Base-by-base conservation (phyloP, 2,797 vertebrate genomes). In the Pseudochirops corinnae region DNA sequence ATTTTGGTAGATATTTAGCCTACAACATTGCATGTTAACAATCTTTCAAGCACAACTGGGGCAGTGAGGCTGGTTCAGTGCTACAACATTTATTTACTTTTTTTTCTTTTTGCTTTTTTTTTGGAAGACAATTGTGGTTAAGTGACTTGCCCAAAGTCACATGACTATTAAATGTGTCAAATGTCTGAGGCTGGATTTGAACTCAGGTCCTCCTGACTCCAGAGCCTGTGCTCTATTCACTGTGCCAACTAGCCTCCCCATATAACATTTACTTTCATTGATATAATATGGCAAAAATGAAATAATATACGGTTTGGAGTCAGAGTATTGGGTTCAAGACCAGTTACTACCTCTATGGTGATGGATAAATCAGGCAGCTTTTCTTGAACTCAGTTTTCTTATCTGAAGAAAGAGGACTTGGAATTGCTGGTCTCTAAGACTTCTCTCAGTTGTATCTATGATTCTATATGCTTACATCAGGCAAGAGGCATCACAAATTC, bases 301-400 rank as follows among this genome's bases (percentile, higher is more conserved):
- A 67, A 67, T 14, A 67, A n/a, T n/a, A 57, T 52, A 52, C 92
- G 5, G 39, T 62, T 62, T 91, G 55, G 11, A 94, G 2, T 74
- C 90, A 97, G 56, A 52, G 46, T 60, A 91, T 29, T 9, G 18
- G 33, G 16, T 74, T 74, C 16, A n/a, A 39, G 16, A 74, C 67
- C 21, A 29, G 52, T 90, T 90, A 39, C 1, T 39, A 33, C 55
- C 91, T 87, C 0, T 90, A 18, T 93, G 58, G 14, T 92, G 39
- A 33, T 97, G 16, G 55, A 13, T 50, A 93, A 93, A 26, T n/a
- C 87, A 90, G 1, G 91, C 57, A 92, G 55, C 28, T 92, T 97
- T 56, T 29, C 56, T 56, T 90, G 82, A 28, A 12, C 26, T 95
- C 46, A 13, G 18, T 4, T 93, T 94, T 91, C 56, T 33, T 58